These are phyloP conservation scores for Drosophila sproati DNA, from an alignment of 1,140 invertebrate species.

Conservation along the genomic window DNA sequence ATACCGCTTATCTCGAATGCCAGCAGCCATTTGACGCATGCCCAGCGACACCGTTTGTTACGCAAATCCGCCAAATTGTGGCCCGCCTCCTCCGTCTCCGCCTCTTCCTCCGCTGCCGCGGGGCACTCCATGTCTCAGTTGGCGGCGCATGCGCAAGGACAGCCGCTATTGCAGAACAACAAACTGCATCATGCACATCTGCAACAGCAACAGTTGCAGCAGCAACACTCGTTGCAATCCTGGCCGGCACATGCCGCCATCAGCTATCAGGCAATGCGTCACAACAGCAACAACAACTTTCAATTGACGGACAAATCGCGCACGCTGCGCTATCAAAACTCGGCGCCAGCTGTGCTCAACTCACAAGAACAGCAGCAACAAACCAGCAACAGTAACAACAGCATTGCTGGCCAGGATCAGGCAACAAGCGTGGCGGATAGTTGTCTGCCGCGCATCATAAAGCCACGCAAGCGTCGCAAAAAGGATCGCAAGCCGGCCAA, in stretches of 20 bases:
- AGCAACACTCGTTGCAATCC: conserved; percentile 28
- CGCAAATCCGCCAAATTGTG: conserved; percentile 55
- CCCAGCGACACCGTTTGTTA: conserved; percentile 69
- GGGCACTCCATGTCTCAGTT: conserved; percentile 86
- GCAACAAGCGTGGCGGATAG: conserved; percentile 87
- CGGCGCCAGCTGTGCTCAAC: conserved; percentile 58
- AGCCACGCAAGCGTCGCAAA: conserved; percentile 94
- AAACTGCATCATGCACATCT: conserved; percentile 49
- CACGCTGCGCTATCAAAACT: conserved; percentile 73
- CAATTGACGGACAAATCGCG: conserved; percentile 66
- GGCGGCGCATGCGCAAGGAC: conserved; percentile 91
- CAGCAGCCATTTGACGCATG: conserved; percentile 68
- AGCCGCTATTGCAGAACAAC: conserved; percentile 88
- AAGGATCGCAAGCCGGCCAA: conserved; percentile 90
- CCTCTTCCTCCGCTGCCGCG: background rate
- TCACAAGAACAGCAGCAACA: conserved; percentile 59
- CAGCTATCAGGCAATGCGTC: conserved; percentile 54
- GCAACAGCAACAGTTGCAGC: conserved; percentile 41
- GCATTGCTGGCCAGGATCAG: conserved; percentile 36
- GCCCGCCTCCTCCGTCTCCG: conserved; percentile 7
- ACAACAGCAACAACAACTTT: conserved; percentile 25
- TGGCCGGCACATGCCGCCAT: conserved; percentile 49
- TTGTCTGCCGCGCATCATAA: conserved; percentile 93
- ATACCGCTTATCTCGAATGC: conserved; percentile 89
- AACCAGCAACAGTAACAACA: background rate